These are phyloP conservation scores for Phoeniculus purpureus DNA, from an alignment of 2,797 vertebrate species.

Conservation along the genomic window DNA sequence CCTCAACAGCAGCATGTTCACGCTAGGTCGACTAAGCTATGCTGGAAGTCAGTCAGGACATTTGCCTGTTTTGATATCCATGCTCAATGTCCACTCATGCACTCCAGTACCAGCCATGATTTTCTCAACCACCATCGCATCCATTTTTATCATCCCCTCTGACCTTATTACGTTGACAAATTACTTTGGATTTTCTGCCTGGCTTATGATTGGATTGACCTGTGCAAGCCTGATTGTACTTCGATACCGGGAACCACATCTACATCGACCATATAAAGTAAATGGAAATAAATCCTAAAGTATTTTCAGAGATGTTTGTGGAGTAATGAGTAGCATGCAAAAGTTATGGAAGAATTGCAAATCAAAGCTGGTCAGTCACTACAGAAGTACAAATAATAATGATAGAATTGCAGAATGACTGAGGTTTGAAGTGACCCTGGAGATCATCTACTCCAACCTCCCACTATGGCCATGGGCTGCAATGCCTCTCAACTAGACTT, in stretches of 20 bases:
- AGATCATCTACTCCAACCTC: no score
- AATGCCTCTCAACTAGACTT: no score
- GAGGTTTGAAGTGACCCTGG: no score
- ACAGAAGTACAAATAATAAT: not conserved
- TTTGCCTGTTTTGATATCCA: constrained; percentile 74
- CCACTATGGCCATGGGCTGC: no score
- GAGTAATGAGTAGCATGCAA: not conserved
- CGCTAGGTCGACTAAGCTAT: constrained; percentile 71
- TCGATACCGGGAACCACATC: constrained; percentile 74
- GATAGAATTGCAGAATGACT: no score
- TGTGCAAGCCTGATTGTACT: constrained; percentile 75
- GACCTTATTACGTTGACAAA: constrained; percentile 75
- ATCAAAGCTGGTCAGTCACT: not conserved
- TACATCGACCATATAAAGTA: constrained; percentile 79
- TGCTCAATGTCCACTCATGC: constrained; percentile 74
- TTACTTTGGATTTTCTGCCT: constrained; percentile 72
- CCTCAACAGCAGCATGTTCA: constrained; percentile 73
- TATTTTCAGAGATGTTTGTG: not conserved
- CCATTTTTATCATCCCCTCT: constrained; percentile 75
- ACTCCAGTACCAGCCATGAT: constrained; percentile 77
- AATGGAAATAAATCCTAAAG: constrained; percentile 6
- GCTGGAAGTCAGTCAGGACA: constrained; percentile 77
- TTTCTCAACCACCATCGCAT: constrained; percentile 71
- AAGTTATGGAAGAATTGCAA: not conserved
- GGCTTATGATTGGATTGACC: constrained; percentile 72